phyloP scores from a whole-genome alignment of 2,797 vertebrate species.

The Chiroxiphia lanceolata region DNA sequence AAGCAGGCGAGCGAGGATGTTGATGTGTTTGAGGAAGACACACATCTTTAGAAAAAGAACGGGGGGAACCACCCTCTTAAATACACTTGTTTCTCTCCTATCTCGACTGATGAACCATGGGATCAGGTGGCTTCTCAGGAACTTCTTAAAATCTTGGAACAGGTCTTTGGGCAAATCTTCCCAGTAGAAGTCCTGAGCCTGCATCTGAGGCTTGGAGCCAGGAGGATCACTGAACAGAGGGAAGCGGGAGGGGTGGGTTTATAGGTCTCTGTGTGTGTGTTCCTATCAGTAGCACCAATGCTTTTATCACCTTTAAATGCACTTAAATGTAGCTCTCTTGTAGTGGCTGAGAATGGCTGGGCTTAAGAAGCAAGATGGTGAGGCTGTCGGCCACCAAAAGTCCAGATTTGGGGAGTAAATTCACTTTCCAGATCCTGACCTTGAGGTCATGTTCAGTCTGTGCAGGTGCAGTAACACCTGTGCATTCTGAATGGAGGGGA shows the following conservation, averaged over 20 bases:
- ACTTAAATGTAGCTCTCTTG: constrained; percentile 64
- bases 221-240: constrained; percentile 53
- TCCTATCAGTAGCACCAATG: constrained; percentile 69
- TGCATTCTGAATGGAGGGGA: background rate
- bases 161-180: constrained; percentile 31
- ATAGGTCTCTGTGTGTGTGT: constrained; percentile 58
- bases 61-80: background rate
- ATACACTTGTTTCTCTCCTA: constrained; percentile 26
- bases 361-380: constrained; percentile 13
- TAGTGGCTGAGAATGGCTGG: constrained; percentile 25
- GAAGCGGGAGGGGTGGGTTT: constrained; percentile 43
- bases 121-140: constrained; percentile 64
- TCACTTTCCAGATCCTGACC: background rate
- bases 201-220: constrained; percentile 27
- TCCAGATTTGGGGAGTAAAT: background rate
- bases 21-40: constrained; percentile 93
- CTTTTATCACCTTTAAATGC: constrained; percentile 71
- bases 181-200: constrained; percentile 26
- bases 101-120: constrained; percentile 39
- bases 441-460: background rate
- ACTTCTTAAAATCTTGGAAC: constrained; percentile 45
- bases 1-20: constrained; percentile 88
- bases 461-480: constrained; percentile 26
- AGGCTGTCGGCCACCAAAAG: background rate
- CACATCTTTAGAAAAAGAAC: constrained; percentile 84